Base-by-base conservation (phyloP, 2,888 invertebrate species). In the Heliconius hortense region DNA sequence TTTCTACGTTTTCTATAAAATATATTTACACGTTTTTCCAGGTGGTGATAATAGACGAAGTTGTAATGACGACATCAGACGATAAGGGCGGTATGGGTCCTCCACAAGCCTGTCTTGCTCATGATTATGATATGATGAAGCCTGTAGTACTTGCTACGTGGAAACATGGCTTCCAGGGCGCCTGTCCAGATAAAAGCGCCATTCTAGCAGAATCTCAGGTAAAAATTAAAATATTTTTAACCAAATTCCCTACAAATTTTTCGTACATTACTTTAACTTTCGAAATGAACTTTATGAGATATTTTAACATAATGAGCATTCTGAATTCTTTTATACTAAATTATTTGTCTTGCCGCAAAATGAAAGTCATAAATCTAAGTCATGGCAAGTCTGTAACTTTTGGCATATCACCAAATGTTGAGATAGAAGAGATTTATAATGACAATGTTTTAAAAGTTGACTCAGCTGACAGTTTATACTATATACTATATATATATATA, bases 101-200 rank as follows among this genome's bases (percentile, higher is more conserved):
- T 0, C 96, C 97, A 0, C 97, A 97, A 84, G 96, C 97, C 0
- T 98, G 98, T 85, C 95, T 96, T 31, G 96, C 97, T 0, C 98
- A 98, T 86, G 97, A 98, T 91, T 98, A 98, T 88, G 98, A 98
- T 85, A 92, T 96, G 28, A 98, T 98, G 98, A 98, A 98, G 87
- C 98, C 98, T 0, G 98, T 98, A 0, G 98, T 98, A 1, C 92
- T 98, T 78, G 98, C 98, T 31, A 98, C 98, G 0, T 98, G 98
- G 98, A 98, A 98, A 84, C 98, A 98, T 84, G 98, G 98, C 73
- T 98, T 98, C 92, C 98, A 98, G 87, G 98, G 98, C 3, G 97
- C 98, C n/a, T 98, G 98, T 86, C 97, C 98, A 0, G 98, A 98
- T 84, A 97, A 97, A 85, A 98, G 97, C 84, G 97, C 98, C 21